phyloP scores from a whole-genome alignment of 2,797 vertebrate genomes.

The Phalanger gymnotis region DNA sequence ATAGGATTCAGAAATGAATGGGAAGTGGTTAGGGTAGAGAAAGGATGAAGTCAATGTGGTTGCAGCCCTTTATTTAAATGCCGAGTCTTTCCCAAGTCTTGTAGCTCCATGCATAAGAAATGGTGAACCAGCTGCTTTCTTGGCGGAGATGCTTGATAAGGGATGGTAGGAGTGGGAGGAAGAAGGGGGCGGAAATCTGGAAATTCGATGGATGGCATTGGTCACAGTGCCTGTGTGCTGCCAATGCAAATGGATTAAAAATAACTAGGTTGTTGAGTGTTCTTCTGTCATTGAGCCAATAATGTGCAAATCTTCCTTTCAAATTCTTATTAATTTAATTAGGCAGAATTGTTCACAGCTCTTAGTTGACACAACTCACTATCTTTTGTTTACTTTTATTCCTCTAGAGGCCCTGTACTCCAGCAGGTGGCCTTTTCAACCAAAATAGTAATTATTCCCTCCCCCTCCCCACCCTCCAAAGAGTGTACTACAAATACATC shows the following conservation, averaged over 20 bases:
- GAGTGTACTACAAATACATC: not conserved
- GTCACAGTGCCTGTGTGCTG: not conserved
- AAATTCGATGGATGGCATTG: not conserved
- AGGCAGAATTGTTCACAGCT: not conserved
- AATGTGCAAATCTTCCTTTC: not conserved
- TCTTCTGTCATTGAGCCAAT: not conserved
- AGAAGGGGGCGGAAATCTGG: not conserved
- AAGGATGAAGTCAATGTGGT: not conserved
- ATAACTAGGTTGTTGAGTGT: not conserved
- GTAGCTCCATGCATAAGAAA: not conserved
- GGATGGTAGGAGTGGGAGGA: not conserved
- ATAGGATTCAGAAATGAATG: rapidly evolving
- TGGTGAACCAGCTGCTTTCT: not conserved
- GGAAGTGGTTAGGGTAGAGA: not conserved
- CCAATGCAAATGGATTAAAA: not conserved
- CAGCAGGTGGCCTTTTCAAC: not conserved
- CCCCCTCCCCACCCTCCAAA: not conserved
- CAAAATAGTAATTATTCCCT: not conserved
- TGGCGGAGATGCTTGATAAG: no score
- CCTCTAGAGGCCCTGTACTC: not conserved
- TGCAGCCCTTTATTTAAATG: not conserved
- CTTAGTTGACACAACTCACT: not conserved
- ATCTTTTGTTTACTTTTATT: not conserved
- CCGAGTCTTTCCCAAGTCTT: not conserved
- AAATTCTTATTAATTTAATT: not conserved